phyloP scores from a whole-genome alignment of 1,140 invertebrate genomes.

The Homarus americanus region DNA sequence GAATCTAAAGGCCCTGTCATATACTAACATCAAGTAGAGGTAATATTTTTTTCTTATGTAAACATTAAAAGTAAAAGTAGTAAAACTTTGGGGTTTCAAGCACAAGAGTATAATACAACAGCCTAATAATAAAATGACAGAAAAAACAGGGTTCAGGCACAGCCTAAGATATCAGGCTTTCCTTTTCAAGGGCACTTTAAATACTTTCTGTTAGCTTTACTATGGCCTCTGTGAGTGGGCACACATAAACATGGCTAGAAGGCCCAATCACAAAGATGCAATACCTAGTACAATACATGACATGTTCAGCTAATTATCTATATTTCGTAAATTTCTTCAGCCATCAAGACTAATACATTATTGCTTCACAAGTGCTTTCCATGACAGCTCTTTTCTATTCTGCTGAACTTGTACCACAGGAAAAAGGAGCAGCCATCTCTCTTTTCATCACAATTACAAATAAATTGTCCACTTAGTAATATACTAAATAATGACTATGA shows the following conservation, averaged over 20 bases:
- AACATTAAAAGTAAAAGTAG: background rate
- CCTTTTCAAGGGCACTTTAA: background rate
- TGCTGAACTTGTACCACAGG: background rate
- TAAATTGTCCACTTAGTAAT: background rate
- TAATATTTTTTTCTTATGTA: background rate
- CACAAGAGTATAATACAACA: background rate
- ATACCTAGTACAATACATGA: background rate
- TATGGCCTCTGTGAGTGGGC: background rate
- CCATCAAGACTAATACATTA: background rate
- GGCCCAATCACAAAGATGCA: background rate
- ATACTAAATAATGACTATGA: background rate
- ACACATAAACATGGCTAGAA: background rate
- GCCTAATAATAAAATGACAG: background rate
- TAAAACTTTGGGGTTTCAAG: background rate
- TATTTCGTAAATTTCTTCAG: background rate
- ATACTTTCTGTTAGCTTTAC: background rate
- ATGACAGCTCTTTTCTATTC: background rate
- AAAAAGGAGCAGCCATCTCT: background rate
- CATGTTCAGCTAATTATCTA: background rate
- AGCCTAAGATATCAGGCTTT: background rate
- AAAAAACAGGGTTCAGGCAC: slow-evolving; percentile 7
- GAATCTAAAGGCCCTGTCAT: slow-evolving; percentile 4
- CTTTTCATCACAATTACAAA: background rate
- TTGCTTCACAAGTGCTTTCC: background rate
- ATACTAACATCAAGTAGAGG: slow-evolving; percentile 8